Percentiles rank a stretch among this genome's conserved stretches.
These are phyloP conservation scores for Chrysomela aeneicollis DNA, from an alignment of 2,888 invertebrate genomes.

Conservation along the genomic window DNA sequence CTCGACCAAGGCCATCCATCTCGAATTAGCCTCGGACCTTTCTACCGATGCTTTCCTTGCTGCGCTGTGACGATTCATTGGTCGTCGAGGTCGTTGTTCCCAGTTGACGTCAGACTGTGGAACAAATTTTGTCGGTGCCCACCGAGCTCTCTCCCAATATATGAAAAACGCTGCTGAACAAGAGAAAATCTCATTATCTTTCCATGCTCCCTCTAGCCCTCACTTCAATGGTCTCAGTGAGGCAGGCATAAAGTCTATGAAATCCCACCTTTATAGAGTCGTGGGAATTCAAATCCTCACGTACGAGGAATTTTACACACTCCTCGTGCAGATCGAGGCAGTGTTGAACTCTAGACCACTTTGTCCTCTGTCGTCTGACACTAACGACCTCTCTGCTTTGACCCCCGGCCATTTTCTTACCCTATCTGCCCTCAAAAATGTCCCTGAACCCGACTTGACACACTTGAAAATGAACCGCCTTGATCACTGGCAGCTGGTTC, in stretches of 20 bases:
- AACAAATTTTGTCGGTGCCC: conserved; percentile 21
- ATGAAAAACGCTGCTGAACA: neutral
- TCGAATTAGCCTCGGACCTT: conserved; percentile 17
- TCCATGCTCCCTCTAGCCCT: conserved; percentile 21
- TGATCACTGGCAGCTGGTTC: conserved; percentile 40
- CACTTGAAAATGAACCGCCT: conserved; percentile 31
- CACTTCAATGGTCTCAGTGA: conserved; percentile 25
- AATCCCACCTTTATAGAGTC: conserved; percentile 22
- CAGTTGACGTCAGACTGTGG: conserved; percentile 25
- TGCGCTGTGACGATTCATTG: conserved; percentile 27
- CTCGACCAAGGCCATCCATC: conserved; percentile 23
- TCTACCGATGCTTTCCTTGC: conserved; percentile 19
- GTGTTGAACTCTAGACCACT: conserved; percentile 50
- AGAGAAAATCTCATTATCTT: neutral
- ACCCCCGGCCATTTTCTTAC: conserved; percentile 48
- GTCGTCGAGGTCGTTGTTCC: conserved; percentile 24
- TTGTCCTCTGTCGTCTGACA: conserved; percentile 41
- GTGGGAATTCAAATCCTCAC: conserved; percentile 19
- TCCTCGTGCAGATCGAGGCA: conserved; percentile 38
- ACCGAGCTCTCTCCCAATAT: neutral
- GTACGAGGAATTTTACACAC: conserved; percentile 21
- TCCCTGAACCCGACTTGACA: conserved; percentile 31
- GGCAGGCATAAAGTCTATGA: conserved; percentile 11
- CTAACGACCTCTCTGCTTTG: conserved; percentile 40
- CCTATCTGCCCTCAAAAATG: conserved; percentile 36